Evolutionary conservation across 2,113 vertebrate species (phyloP).

Genomic region (Melanostigma gelatinosum): DNA sequence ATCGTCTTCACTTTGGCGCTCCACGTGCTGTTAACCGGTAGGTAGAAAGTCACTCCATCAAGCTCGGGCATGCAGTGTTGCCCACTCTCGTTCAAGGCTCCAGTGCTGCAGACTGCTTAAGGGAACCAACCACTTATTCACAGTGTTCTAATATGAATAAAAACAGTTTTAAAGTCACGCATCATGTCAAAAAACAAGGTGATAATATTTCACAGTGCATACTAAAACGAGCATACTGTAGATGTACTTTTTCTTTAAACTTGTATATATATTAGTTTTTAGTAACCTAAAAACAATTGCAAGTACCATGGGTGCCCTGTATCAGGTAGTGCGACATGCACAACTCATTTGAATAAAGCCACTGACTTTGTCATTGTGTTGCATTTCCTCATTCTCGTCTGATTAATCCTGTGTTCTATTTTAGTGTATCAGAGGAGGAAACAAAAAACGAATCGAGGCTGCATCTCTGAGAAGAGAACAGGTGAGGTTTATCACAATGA

Average conservation of each 20-base stretch:
- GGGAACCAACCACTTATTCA: background rate
- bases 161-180: background rate
- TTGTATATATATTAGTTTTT: background rate
- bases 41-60: background rate
- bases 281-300: background rate
- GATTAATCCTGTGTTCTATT: background rate
- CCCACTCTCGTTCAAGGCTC: background rate
- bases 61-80: background rate
- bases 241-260: no score
- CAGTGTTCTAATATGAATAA: background rate
- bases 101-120: background rate
- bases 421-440: constrained; percentile 66
- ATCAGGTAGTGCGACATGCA: background rate
- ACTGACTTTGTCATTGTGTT: background rate
- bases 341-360: constrained; percentile 22
- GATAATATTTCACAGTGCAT: background rate
- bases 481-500: constrained; percentile 39
- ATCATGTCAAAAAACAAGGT: background rate
- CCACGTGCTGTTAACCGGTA: constrained; percentile 67
- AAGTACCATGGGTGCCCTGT: background rate
- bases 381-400: constrained; percentile 38
- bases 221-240: no score
- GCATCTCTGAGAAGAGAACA: constrained; percentile 37
- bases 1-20: constrained; percentile 53
- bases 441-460: background rate